phyloP scores from a whole-genome alignment of 2,113 vertebrate genomes.

The Perca schrenkii region DNA sequence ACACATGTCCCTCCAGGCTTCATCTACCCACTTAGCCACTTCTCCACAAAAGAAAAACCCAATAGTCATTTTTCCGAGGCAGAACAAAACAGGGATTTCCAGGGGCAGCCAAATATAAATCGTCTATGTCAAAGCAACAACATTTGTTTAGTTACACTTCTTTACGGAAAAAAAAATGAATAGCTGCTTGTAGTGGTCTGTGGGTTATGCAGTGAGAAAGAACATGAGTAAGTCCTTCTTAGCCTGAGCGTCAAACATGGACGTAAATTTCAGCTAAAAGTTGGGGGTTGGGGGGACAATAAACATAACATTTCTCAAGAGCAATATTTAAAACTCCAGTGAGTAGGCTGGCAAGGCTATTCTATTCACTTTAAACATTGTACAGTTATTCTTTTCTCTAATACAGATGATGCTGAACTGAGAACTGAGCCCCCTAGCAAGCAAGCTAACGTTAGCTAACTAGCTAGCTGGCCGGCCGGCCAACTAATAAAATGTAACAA shows the following conservation, averaged over 20 bases:
- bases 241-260: background rate
- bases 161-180: background rate
- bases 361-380: no score
- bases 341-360: no score
- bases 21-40: constrained; percentile 34
- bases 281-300: no score
- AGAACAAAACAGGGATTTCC: constrained; percentile 27
- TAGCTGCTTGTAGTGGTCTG: background rate
- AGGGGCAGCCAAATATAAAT: background rate
- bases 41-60: constrained; percentile 50
- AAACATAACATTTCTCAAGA: no score
- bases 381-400: no score
- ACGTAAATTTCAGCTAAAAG: no score
- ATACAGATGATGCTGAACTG: no score
- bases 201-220: constrained; percentile 27
- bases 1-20: constrained; percentile 50
- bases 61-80: constrained; percentile 30
- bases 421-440: no score
- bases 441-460: no score
- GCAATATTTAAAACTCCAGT: no score
- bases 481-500: no score
- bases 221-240: constrained; percentile 4
- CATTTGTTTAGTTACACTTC: constrained; percentile 35
- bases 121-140: constrained; percentile 17
- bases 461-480: no score